phyloP scores from a whole-genome alignment of 2,888 invertebrate genomes.

The Himalopsyche kuldschensis region DNA sequence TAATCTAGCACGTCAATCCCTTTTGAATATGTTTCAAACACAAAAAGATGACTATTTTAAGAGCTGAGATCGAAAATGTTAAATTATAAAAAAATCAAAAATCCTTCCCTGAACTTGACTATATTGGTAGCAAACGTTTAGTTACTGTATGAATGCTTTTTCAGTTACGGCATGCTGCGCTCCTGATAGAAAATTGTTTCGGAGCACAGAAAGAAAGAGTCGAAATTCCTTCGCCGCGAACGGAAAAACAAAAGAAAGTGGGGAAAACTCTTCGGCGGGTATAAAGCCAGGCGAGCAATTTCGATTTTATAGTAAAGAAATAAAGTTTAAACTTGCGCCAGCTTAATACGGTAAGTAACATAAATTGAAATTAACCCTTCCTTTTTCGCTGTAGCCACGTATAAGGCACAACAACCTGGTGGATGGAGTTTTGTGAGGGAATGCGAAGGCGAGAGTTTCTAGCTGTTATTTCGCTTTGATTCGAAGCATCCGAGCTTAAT shows the following conservation, averaged over 20 bases:
- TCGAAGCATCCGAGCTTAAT: not conserved
- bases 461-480: not conserved
- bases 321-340: slow-evolving; percentile 18
- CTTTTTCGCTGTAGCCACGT: not conserved
- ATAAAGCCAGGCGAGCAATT: slow-evolving; percentile 12
- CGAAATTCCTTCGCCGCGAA: slow-evolving; percentile 2
- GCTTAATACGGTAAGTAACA: slow-evolving; percentile 21
- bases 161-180: not conserved
- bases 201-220: slow-evolving; percentile 6
- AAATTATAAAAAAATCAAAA: not conserved
- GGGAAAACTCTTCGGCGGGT: not conserved
- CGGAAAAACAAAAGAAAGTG: slow-evolving; percentile 6
- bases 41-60: too few species aligned
- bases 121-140: not conserved
- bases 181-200: slow-evolving; percentile 20
- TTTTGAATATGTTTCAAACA: too few species aligned
- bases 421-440: not conserved
- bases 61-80: too few species aligned
- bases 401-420: not conserved
- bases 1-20: too few species aligned
- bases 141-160: not conserved
- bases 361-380: slow-evolving; percentile 18
- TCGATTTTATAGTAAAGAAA: slow-evolving; percentile 25
- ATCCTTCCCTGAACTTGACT: not conserved
- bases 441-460: not conserved